Conservation (phyloP, 2,888 invertebrate species). For the Tuta absoluta region DNA sequence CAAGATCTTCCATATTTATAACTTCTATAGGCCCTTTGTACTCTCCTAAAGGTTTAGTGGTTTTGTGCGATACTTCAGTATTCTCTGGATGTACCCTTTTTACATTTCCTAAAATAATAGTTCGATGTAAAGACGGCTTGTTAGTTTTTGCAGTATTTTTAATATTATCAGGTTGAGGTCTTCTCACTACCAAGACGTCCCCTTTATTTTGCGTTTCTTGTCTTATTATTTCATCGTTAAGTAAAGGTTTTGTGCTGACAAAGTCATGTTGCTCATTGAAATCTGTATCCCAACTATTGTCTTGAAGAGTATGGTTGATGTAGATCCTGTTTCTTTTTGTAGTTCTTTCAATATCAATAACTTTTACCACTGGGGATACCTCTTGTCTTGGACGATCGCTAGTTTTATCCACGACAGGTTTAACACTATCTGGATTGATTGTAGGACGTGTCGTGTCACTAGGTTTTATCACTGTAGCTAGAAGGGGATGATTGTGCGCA, state of each 20-base stretch:
- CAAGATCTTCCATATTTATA: conserved; percentile 25
- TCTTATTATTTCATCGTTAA: background rate
- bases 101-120: conserved; percentile 43
- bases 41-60: conserved; percentile 8
- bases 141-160: background rate
- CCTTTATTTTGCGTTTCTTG: background rate
- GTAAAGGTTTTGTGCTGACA: background rate
- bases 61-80: conserved; percentile 10
- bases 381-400: background rate
- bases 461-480: conserved; percentile 13
- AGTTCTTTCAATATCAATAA: conserved; percentile 30
- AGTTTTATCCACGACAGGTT: background rate
- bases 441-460: background rate
- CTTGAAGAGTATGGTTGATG: conserved; percentile 49
- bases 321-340: conserved; percentile 42
- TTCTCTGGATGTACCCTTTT: conserved; percentile 40
- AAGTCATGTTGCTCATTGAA: background rate
- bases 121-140: background rate
- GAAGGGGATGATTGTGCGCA: conserved; percentile 33
- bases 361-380: background rate
- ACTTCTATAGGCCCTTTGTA: conserved; percentile 23
- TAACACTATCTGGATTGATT: background rate
- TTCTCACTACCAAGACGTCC: conserved; percentile 26
- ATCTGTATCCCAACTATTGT: conserved; percentile 36
- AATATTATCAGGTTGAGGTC: conserved; percentile 1